phyloP scores from a whole-genome alignment of 2,888 invertebrate genomes.

The Lycia hirtaria region DNA sequence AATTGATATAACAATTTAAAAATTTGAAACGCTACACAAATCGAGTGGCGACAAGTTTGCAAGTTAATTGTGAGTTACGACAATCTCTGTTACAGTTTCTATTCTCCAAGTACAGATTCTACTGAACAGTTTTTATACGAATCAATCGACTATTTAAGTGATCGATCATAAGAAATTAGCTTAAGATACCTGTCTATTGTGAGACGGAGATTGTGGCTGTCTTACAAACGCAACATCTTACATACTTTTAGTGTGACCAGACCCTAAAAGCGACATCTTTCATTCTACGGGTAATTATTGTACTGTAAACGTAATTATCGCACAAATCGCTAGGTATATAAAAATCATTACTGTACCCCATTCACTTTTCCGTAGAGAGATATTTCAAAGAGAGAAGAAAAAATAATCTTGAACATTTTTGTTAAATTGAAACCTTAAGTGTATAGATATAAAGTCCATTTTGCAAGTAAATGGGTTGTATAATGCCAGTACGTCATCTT shows the following conservation, averaged over 20 bases:
- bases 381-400: background rate
- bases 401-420: background rate
- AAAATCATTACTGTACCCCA: slow-evolving; percentile 11
- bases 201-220: too few relatives aligned
- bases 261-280: background rate
- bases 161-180: too few relatives aligned
- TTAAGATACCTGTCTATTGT: too few relatives aligned
- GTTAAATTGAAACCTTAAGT: background rate
- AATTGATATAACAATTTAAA: too few relatives aligned
- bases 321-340: slow-evolving; percentile 27
- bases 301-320: slow-evolving; percentile 32
- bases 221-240: background rate
- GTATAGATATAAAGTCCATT: background rate
- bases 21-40: background rate
- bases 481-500: slow-evolving; percentile 50
- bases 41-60: too few relatives aligned
- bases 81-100: too few relatives aligned
- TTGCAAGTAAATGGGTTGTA: slow-evolving; percentile 33
- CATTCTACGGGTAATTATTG: slow-evolving; percentile 19
- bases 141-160: too few relatives aligned
- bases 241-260: background rate
- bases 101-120: too few relatives aligned
- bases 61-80: too few relatives aligned
- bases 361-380: slow-evolving; percentile 21
- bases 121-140: too few relatives aligned